A percentile compares a stretch with the other conserved stretches of the same genome.
Evolutionary conservation across 64 coral and sea anemone genomes (phyloP).

Genomic region (Catalaphyllia jardinei): DNA sequence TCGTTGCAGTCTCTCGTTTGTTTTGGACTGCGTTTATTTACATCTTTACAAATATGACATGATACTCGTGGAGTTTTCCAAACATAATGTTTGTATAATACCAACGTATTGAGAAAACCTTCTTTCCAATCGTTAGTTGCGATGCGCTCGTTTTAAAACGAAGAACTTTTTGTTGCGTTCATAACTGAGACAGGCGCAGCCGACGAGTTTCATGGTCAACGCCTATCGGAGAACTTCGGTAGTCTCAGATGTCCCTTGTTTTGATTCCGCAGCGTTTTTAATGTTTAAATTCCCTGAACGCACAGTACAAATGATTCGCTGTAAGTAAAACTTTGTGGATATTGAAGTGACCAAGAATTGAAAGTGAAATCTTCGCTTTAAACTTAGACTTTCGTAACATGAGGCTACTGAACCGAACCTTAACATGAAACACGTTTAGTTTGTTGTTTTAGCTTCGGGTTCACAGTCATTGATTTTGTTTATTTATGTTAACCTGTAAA

Average conservation of each 20-base stretch:
- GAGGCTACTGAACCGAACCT: neutral
- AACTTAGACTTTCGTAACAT: neutral
- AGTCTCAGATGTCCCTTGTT: neutral
- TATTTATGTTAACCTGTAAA: neutral
- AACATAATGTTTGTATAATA: neutral
- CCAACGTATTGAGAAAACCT: too few relatives aligned
- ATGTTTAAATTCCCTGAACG: neutral
- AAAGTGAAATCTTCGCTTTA: neutral
- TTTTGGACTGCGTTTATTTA: neutral
- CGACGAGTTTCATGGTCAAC: neutral
- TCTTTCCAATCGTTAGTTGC: too few relatives aligned
- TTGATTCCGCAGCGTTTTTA: neutral
- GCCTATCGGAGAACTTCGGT: neutral
- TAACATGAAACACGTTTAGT: neutral
- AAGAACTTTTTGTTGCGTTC: neutral
- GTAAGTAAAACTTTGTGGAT: neutral
- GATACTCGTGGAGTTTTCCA: neutral
- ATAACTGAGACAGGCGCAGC: too few relatives aligned
- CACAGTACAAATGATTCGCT: neutral
- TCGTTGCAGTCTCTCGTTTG: neutral
- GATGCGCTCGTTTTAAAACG: neutral
- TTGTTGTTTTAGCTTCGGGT: neutral
- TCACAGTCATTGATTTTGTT: neutral
- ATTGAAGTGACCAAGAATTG: neutral
- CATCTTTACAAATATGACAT: neutral